Evolutionary conservation across 92 coral and sea anemone genomes (phyloP).

Genomic region (Parazoanthus swiftii): DNA sequence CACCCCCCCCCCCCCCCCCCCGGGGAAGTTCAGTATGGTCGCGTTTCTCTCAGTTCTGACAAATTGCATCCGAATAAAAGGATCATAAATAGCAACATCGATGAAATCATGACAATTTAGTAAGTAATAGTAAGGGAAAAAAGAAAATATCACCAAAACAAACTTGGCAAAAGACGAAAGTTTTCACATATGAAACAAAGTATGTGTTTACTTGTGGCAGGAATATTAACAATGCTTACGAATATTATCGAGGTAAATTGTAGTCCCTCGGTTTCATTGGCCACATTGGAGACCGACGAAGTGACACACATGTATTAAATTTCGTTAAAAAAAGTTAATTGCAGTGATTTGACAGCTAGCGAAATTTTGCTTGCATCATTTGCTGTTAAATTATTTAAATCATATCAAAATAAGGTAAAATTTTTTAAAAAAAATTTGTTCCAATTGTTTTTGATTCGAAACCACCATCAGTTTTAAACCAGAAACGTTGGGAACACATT

Average conservation of each 20-base stretch:
- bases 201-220: not conserved
- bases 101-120: not conserved
- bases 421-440: too few species aligned
- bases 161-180: too few species aligned
- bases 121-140: not conserved
- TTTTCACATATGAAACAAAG: not conserved
- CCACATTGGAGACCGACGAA: not conserved
- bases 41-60: not conserved
- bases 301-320: conserved; percentile 11
- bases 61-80: too few species aligned
- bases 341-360: not conserved
- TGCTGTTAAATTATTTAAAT: too few species aligned
- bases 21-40: not conserved
- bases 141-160: too few species aligned
- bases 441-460: too few species aligned
- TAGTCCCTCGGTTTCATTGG: not conserved
- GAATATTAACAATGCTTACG: too few species aligned
- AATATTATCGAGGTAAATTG: not conserved
- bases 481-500: too few species aligned
- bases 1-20: not conserved
- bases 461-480: too few species aligned
- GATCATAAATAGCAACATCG: too few species aligned
- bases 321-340: not conserved
- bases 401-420: too few species aligned
- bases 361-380: too few species aligned